phyloP scores from a whole-genome alignment of 2,888 invertebrate species.

The Fabriciana adippe region DNA sequence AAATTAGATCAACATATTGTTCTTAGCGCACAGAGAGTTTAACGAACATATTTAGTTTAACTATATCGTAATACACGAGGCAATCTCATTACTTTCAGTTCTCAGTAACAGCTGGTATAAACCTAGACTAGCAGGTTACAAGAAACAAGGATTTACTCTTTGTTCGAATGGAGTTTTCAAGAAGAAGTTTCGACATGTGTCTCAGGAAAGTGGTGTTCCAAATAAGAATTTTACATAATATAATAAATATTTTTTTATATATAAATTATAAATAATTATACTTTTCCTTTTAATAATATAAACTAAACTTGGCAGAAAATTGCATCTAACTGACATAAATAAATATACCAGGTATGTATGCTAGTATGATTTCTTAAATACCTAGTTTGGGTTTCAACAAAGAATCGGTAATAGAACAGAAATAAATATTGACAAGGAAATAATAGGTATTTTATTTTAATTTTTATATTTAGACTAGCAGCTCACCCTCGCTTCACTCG shows the following conservation, averaged over 20 bases:
- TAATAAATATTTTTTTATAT: background rate
- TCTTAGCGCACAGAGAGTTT: background rate
- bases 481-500: too few species aligned
- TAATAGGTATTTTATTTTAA: too few species aligned
- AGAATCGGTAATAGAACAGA: too few species aligned
- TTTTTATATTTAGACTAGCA: too few species aligned
- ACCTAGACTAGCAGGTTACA: slow-evolving; percentile 48
- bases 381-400: too few species aligned
- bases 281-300: too few species aligned
- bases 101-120: slow-evolving; percentile 36
- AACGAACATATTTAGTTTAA: background rate
- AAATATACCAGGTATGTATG: too few species aligned
- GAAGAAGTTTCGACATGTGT: slow-evolving; percentile 73
- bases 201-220: slow-evolving; percentile 58
- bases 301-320: too few species aligned
- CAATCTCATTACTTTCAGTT: slow-evolving; percentile 27
- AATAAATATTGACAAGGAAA: too few species aligned
- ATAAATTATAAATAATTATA: background rate
- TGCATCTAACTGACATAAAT: too few species aligned
- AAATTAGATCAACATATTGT: too few species aligned
- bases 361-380: too few species aligned
- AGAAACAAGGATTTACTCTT: slow-evolving; percentile 70
- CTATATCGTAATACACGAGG: slow-evolving; percentile 5
- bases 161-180: slow-evolving; percentile 64
- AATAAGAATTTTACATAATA: slow-evolving; percentile 30